Conservation (phyloP, 2,113 vertebrate species). For the Mesembrinibis cayennensis region DNA sequence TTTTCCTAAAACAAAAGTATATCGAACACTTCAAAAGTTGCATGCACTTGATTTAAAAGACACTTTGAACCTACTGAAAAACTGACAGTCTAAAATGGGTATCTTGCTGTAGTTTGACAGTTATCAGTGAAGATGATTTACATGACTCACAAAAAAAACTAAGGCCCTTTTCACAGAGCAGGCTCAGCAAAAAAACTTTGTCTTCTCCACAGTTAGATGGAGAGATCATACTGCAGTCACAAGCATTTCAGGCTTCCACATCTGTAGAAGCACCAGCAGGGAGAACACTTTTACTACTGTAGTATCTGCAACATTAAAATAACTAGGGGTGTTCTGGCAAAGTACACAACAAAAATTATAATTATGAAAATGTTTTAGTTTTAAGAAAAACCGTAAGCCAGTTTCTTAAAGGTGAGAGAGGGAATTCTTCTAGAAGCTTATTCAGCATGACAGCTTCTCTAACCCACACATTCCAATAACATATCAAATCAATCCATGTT, state of each 20-base stretch:
- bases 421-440: neutral
- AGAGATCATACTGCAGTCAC: neutral
- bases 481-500: neutral
- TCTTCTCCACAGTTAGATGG: neutral
- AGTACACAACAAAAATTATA: neutral
- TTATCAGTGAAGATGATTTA: neutral
- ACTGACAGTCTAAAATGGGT: neutral
- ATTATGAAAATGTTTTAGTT: neutral
- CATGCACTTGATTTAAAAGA: neutral
- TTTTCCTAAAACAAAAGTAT: conserved; percentile 67
- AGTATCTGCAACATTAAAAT: neutral
- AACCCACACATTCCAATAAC: neutral
- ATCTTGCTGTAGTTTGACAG: neutral
- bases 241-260: neutral
- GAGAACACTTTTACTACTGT: neutral
- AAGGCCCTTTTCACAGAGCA: neutral
- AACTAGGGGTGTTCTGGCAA: neutral
- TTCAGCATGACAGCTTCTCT: neutral
- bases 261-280: neutral
- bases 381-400: neutral
- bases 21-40: neutral
- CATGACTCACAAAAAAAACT: neutral
- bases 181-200: neutral
- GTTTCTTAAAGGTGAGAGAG: neutral
- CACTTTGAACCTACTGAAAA: neutral